phyloP scores from a whole-genome alignment of 2,113 vertebrate genomes.

The Paramisgurnus dabryanus region DNA sequence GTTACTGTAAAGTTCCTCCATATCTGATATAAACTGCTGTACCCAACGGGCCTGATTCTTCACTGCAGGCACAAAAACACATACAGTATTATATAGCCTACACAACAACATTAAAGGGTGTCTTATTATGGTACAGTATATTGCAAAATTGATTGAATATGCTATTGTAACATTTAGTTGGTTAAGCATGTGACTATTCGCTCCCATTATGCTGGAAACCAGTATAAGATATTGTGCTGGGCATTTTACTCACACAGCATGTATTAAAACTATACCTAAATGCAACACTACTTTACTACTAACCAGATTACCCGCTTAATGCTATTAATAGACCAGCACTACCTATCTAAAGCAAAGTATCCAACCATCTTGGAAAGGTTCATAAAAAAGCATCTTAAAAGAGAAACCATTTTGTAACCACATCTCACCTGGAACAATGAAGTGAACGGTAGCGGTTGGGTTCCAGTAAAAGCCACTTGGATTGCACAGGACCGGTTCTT shows the following conservation, averaged over 20 bases:
- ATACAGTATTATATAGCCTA: neutral
- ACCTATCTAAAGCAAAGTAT: neutral
- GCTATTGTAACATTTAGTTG: too few relatives aligned
- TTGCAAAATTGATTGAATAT: too few relatives aligned
- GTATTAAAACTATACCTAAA: too few relatives aligned
- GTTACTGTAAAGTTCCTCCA: slow-evolving; percentile 80
- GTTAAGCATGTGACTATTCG: too few relatives aligned
- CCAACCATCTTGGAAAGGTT: too few relatives aligned
- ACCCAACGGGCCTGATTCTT: slow-evolving; percentile 98
- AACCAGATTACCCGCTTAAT: neutral
- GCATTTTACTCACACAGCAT: too few relatives aligned
- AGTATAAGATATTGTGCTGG: too few relatives aligned
- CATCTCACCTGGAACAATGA: slow-evolving; percentile 87
- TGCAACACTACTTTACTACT: too few relatives aligned
- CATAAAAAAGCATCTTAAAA: neutral
- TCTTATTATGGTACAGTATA: too few relatives aligned
- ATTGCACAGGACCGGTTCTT: slow-evolving; percentile 79
- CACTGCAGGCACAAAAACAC: slow-evolving; percentile 71
- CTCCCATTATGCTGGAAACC: too few relatives aligned
- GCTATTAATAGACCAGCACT: too few relatives aligned
- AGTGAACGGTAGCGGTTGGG: slow-evolving; percentile 81
- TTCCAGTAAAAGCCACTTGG: slow-evolving; percentile 87
- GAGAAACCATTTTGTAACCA: neutral
- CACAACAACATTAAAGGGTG: neutral
- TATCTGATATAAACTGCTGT: slow-evolving; percentile 87